phyloP scores from a whole-genome alignment of 2,113 vertebrate genomes.

The Megaceryle maxima region DNA sequence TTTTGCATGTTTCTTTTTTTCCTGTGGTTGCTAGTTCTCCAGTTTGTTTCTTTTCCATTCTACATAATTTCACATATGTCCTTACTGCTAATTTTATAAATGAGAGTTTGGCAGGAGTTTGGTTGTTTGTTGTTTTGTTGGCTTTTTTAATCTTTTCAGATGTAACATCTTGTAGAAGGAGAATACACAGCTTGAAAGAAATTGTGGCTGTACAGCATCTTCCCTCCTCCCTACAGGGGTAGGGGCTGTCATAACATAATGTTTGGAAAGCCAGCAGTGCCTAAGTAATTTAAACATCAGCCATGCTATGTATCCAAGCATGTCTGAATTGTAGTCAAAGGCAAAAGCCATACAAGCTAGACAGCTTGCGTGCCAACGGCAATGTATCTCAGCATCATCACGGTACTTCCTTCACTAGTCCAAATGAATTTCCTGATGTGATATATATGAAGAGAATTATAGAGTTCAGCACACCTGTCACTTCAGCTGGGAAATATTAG shows the following conservation, averaged over 20 bases:
- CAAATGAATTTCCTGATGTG: not conserved
- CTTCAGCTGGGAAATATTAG: not conserved
- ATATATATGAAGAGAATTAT: not conserved
- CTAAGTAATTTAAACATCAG: not conserved
- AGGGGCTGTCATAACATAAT: not conserved
- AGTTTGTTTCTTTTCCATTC: not conserved
- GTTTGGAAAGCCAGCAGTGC: not conserved
- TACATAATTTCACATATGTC: not conserved
- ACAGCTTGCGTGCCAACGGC: slow-evolving; percentile 15
- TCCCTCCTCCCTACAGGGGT: not conserved
- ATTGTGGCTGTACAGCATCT: not conserved
- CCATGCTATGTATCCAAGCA: not conserved
- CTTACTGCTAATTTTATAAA: not conserved
- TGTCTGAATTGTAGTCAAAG: slow-evolving; percentile 2
- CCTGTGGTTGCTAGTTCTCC: not conserved
- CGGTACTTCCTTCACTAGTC: not conserved
- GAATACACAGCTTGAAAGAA: not conserved
- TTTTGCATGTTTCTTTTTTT: not conserved
- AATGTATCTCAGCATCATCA: not conserved
- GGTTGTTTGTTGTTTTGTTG: not conserved
- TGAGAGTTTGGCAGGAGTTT: not conserved
- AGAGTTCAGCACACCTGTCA: not conserved
- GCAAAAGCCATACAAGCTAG: not conserved
- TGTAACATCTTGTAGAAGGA: not conserved
- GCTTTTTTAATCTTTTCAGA: not conserved